These are phyloP conservation scores for Sarcophaga rosellei DNA, from an alignment of 2,888 invertebrate species.

Conservation along the genomic window DNA sequence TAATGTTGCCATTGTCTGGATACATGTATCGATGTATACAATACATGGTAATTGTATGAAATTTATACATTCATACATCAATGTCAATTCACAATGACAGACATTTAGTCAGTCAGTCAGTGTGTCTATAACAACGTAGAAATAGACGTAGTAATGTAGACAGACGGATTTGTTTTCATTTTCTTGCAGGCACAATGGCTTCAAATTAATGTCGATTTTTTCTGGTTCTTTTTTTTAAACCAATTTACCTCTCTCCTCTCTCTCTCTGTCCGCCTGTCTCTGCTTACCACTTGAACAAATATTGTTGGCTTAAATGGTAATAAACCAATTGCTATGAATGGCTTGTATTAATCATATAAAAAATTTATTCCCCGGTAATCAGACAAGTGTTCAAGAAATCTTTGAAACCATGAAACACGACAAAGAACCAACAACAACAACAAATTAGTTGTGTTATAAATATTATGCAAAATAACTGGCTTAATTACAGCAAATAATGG, in stretches of 20 bases:
- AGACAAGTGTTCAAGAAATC: slow-evolving; percentile 45
- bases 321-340: slow-evolving; percentile 36
- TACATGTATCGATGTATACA: slow-evolving; percentile 6
- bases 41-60: background rate
- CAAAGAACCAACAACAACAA: background rate
- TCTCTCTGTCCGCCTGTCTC: too few relatives aligned
- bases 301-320: slow-evolving; percentile 15
- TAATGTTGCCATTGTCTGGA: background rate
- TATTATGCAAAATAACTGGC: slow-evolving; percentile 33
- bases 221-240: background rate
- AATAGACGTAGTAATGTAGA: background rate
- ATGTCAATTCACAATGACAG: slow-evolving; percentile 63
- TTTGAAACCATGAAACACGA: background rate
- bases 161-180: background rate
- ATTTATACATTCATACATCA: slow-evolving; percentile 61
- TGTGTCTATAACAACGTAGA: background rate
- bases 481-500: slow-evolving; percentile 47
- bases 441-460: slow-evolving; percentile 10
- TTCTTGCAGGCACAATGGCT: background rate
- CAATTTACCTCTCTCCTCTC: background rate
- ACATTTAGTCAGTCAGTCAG: slow-evolving; percentile 46
- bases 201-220: slow-evolving; percentile 24
- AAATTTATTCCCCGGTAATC: background rate
- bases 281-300: background rate
- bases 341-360: slow-evolving; percentile 46